Percentiles rank a stretch among this genome's conserved stretches.
Evolutionary conservation across 2,797 vertebrate genomes (phyloP).

Genomic region (Gallinago solitaria): DNA sequence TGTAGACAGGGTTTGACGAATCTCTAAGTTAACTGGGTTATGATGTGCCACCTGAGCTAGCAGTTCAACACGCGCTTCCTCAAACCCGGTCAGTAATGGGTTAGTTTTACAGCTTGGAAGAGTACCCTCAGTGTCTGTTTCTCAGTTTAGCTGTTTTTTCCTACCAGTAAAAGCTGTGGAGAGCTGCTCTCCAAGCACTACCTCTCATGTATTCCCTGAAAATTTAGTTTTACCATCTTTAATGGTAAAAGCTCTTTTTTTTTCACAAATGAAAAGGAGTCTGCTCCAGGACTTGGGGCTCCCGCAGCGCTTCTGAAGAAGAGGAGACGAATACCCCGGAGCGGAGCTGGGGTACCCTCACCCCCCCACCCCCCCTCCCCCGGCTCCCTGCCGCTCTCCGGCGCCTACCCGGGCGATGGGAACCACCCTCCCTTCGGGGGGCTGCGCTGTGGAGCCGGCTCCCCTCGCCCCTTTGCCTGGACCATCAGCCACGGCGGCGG

Average conservation of each 20-base stretch:
- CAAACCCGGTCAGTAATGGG: background rate
- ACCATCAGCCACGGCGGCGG: accelerated
- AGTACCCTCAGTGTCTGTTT: background rate
- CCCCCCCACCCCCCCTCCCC: background rate
- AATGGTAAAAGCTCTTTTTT: accelerated
- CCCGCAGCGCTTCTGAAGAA: accelerated
- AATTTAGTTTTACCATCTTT: background rate
- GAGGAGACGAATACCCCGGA: accelerated
- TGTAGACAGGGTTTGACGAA: background rate
- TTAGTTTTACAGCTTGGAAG: background rate
- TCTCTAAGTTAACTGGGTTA: background rate
- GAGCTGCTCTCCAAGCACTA: background rate
- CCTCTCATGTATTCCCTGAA: accelerated
- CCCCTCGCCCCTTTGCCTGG: accelerated
- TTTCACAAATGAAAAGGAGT: background rate
- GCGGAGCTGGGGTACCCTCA: background rate
- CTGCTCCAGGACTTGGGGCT: background rate
- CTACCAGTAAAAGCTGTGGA: background rate
- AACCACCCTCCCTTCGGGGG: accelerated
- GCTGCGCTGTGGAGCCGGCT: background rate
- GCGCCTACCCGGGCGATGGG: too few relatives aligned
- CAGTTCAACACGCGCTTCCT: background rate
- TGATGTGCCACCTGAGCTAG: background rate
- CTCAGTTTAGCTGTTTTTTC: background rate
- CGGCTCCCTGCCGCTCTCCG: background rate